phyloP scores from a whole-genome alignment of 2,797 vertebrate species.

The Orientallactaga sibirica region DNA sequence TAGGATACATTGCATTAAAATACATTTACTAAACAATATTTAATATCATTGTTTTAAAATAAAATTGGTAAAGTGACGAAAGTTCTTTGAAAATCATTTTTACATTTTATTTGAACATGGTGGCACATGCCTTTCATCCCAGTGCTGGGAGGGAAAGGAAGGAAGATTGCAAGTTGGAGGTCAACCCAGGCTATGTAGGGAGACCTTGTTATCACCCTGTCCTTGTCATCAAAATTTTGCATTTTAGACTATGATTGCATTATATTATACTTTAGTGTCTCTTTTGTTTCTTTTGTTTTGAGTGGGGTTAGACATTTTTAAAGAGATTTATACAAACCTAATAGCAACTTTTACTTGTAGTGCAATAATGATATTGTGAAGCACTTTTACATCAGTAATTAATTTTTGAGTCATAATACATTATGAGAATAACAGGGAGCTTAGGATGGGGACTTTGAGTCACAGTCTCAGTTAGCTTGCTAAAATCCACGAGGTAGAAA shows the following conservation, averaged over 20 bases:
- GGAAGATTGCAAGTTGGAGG: neutral
- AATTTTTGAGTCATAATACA: neutral
- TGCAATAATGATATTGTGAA: neutral
- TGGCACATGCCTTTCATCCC: neutral
- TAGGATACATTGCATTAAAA: neutral
- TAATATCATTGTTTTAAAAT: slow-evolving; percentile 8
- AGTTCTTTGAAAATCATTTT: slow-evolving; percentile 14
- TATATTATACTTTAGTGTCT: neutral
- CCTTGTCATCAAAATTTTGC: neutral
- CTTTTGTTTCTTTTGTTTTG: neutral
- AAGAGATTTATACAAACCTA: neutral
- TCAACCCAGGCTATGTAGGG: no score
- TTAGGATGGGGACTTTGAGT: neutral
- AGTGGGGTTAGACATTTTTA: neutral
- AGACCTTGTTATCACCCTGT: no score
- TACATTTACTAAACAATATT: neutral
- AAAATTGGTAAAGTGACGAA: neutral
- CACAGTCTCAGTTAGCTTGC: neutral
- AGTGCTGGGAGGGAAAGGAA: neutral
- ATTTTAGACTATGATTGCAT: neutral
- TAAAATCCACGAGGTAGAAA: neutral
- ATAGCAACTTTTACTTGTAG: neutral
- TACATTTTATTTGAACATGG: neutral
- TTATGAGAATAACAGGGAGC: neutral
- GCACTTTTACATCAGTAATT: neutral